Evolutionary conservation across 37 sponge, comb jelly and placozoan species (phyloP).

Genomic region (Beroe ovata): DNA sequence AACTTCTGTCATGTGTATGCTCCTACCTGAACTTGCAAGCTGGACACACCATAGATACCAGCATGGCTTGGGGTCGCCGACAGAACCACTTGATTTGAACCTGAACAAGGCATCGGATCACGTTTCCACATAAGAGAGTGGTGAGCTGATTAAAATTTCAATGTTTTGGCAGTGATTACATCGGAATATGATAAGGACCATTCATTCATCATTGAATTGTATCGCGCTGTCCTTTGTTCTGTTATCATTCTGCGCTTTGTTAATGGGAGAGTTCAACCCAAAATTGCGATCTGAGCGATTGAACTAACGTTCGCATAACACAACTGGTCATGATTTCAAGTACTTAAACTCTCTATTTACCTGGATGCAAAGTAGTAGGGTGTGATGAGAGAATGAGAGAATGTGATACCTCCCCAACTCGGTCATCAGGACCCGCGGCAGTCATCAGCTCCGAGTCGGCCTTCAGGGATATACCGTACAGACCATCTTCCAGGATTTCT

Average conservation of each 20-base stretch:
- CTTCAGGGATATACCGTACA: conserved; percentile 35
- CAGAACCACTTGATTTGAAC: not conserved
- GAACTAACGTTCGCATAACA: too few relatives aligned
- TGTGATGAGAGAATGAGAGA: not conserved
- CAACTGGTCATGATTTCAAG: too few relatives aligned
- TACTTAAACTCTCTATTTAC: not conserved
- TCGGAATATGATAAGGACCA: too few relatives aligned
- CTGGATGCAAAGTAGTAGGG: conserved; percentile 31
- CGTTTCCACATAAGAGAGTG: too few relatives aligned
- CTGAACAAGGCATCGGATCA: not conserved
- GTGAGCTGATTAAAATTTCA: too few relatives aligned
- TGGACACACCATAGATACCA: conserved; percentile 9
- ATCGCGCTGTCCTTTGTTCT: too few relatives aligned
- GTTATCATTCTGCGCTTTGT: too few relatives aligned
- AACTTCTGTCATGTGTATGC: too few relatives aligned
- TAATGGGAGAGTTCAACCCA: too few relatives aligned
- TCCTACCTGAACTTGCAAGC: conserved; percentile 5
- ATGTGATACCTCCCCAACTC: not conserved
- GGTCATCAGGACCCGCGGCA: not conserved
- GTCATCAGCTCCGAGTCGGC: conserved; percentile 35
- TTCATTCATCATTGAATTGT: too few relatives aligned
- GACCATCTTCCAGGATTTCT: not conserved
- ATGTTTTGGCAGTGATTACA: too few relatives aligned
- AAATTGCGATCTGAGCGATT: too few relatives aligned
- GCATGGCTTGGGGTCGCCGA: not conserved